Evolutionary conservation across 1,140 invertebrate species (phyloP).

Genomic region (Drosophila gunungcola): DNA sequence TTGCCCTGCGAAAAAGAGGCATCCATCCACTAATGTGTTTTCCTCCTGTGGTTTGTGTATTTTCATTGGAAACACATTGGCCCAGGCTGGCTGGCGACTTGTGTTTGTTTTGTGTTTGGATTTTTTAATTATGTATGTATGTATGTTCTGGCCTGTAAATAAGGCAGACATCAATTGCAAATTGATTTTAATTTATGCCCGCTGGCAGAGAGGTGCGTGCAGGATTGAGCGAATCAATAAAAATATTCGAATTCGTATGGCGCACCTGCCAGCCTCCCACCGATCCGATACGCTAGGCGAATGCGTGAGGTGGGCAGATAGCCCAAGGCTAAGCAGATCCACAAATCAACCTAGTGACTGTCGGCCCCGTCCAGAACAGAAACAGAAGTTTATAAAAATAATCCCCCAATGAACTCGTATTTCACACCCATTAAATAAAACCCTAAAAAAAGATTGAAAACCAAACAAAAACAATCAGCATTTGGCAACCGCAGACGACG

Average conservation of each 20-base stretch:
- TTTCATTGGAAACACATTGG: slow-evolving; percentile 35
- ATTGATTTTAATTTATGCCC: slow-evolving; percentile 65
- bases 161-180: slow-evolving; percentile 71
- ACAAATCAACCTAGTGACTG: slow-evolving; percentile 75
- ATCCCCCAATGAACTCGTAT: slow-evolving; percentile 64
- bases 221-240: slow-evolving; percentile 31
- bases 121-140: slow-evolving; percentile 69
- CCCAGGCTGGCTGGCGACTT: slow-evolving; percentile 24
- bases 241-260: slow-evolving; percentile 13
- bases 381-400: slow-evolving; percentile 78
- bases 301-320: slow-evolving; percentile 10
- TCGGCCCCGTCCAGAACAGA: slow-evolving; percentile 43
- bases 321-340: slow-evolving; percentile 31
- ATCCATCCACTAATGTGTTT: slow-evolving; percentile 48
- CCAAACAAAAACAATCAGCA: slow-evolving; percentile 27
- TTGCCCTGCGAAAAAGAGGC: slow-evolving; percentile 25
- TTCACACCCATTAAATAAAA: slow-evolving; percentile 71
- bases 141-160: slow-evolving; percentile 59
- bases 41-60: slow-evolving; percentile 32
- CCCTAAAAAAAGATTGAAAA: slow-evolving; percentile 43
- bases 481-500: slow-evolving; percentile 55
- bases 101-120: slow-evolving; percentile 67
- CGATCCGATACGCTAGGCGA: background rate
- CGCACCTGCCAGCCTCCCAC: background rate
- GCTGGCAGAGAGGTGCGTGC: slow-evolving; percentile 16